These are phyloP conservation scores for Montipora capitata DNA, from an alignment of 92 coral and sea anemone genomes.

Conservation along the genomic window DNA sequence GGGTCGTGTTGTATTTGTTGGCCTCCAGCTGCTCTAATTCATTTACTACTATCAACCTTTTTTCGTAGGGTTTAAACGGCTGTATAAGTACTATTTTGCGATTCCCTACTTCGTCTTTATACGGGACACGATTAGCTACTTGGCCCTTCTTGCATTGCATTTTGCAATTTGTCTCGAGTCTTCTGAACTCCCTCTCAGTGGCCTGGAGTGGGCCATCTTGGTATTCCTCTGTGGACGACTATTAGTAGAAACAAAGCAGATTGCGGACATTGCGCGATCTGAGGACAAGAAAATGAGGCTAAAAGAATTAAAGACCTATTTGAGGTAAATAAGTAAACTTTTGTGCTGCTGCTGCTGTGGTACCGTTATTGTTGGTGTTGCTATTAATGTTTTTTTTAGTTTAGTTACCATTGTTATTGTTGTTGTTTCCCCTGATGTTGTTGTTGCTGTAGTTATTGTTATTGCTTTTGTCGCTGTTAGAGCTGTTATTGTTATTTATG, in stretches of 20 bases:
- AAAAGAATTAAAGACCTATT: background rate
- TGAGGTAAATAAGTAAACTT: background rate
- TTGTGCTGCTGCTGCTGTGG: background rate
- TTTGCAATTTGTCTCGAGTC: background rate
- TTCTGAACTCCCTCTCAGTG: background rate
- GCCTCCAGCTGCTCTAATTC: too few species aligned
- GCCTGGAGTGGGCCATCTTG: background rate
- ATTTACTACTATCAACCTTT: too few species aligned
- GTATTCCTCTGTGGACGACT: background rate
- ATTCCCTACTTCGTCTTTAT: background rate
- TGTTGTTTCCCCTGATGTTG: too few species aligned
- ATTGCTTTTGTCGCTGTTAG: too few species aligned
- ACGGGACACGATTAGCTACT: background rate
- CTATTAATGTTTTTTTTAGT: too few species aligned
- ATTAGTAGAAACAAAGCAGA: background rate
- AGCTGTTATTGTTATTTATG: too few species aligned
- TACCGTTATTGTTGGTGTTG: too few species aligned
- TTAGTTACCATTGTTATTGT: too few species aligned
- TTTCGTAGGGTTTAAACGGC: too few species aligned
- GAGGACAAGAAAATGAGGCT: background rate
- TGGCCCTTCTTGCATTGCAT: background rate
- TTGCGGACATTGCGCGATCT: background rate
- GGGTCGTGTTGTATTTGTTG: too few species aligned
- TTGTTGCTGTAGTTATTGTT: too few species aligned
- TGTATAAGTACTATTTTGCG: background rate